Evolutionary conservation across 2,797 vertebrate genomes (phyloP), one percentile per base, ranked within the genome.

Genomic region (Fistularia tabacaria): DNA sequence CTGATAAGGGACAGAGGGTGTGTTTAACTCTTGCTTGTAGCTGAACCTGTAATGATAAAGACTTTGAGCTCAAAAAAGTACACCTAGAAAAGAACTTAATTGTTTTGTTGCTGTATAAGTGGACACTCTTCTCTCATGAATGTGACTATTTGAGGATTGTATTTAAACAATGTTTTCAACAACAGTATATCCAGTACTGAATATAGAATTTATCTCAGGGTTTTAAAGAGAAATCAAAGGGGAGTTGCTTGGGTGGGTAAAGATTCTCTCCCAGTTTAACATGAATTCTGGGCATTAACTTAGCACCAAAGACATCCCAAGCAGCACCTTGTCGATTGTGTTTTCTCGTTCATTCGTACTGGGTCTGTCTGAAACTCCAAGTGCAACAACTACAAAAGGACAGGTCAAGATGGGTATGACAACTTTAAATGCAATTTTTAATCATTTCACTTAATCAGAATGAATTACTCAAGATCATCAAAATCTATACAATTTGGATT

Each of bases 131-230:
- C n/a, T 9, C 65, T 49, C 3, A 45, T 69, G 54, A 76, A 73
- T 69, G 69, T 76, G 76, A 81, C 70, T 64, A 66, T 82, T 62
- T 71, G 70, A 89, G 87, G 87, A 88, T 80, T 88, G 87, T 79
- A 71, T 53, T 56, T 69, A 53, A 66, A 70, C 70, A 68, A 86
- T 83, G 80, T 86, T 83, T 76, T 77, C 80, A 81, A 80, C 73
- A 73, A 62, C 64, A 69, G 85, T 88, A 73, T 77, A 80, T 84
- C 79, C 88, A 76, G 67, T 85, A 82, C 77, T 76, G 83, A 80
- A 79, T 79, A 79, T 91, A 86, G 82, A 73, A 46, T 83, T 89
- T 85, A 92, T 93, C 95, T 98, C 95, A 98, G 94, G 95, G 93
- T 91, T 94, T 92, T 90, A 87, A 88, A 89, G 87, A 49, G 64